Evolutionary conservation across 1,140 invertebrate species (phyloP).

Genomic region (Penaeus chinensis): DNA sequence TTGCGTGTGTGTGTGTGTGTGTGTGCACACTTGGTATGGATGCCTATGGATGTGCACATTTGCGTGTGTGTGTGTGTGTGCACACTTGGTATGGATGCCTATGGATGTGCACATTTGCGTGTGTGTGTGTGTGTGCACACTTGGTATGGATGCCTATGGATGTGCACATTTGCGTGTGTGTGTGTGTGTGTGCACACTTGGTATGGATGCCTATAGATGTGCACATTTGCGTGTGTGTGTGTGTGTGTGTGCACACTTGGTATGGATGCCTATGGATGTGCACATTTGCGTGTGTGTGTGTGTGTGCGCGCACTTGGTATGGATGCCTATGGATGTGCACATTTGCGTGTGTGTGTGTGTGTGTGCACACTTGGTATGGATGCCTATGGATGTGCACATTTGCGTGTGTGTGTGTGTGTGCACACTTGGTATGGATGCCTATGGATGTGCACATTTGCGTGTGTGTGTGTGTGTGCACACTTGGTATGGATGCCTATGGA

Average conservation of each 20-base stretch:
- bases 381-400: background rate
- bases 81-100: background rate
- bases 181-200: background rate
- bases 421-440: no score
- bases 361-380: background rate
- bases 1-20: conserved; percentile 23
- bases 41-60: background rate
- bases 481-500: no score
- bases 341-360: background rate
- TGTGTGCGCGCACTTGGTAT: background rate
- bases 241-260: conserved; percentile 8
- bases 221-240: no score
- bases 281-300: background rate
- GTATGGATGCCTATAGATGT: background rate
- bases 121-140: background rate
- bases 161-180: background rate
- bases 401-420: no score
- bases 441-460: no score
- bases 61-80: conserved; percentile 21
- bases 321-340: background rate
- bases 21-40: no score
- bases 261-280: background rate
- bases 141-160: background rate
- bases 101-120: background rate
- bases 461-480: no score